Base-by-base conservation (phyloP, 2,113 vertebrate species). In the Willisornis vidua region DNA sequence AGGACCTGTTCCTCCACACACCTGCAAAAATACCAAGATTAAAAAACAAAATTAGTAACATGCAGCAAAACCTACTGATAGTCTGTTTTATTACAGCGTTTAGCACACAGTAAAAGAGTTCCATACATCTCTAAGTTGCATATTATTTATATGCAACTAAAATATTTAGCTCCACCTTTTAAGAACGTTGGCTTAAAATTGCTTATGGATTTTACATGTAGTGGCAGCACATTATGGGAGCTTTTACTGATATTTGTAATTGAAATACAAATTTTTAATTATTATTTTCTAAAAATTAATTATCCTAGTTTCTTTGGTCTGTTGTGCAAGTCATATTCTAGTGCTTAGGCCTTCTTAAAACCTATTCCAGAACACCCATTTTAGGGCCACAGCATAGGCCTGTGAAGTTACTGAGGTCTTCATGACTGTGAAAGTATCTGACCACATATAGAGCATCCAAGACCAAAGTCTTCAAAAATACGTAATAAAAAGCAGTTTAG, bases 21-120 rank as follows among this genome's bases (percentile, higher is more conserved):
- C 93, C 96, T 97, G 96, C 83, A 93, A 97, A 96, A 93, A 97
- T 81, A 92, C 20, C 25, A 26, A 87, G 83, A 90, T 84, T 58
- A 28, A 90, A 92, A 92, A 67, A 63, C 23, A 29, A 67, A 89
- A 94, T 96, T 89, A 97, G 94, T 89, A 90, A 85, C 72, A 77
- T 78, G 79, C 79, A 92, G 85, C 37, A 95, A 94, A 95, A 61
- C 24, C 65, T 81, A 80, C 68, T 57, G 79, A 94, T 83, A 93
- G 67, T 22, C 75, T 63, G 59, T 63, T 96, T 88, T 86, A 95
- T 94, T 82, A 85, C 37, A 89, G 66, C 62, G 93, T 49, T 94
- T 91, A 89, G 43, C 79, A 94, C 72, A 48, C 90, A 86, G 91
- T 93, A 95, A 95, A 95, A 74, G 48, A 70, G 62, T 61, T 91